Evolutionary conservation across 1,140 invertebrate genomes (phyloP), one percentile per base, ranked within the genome.

Genomic region (Drosophila littoralis): DNA sequence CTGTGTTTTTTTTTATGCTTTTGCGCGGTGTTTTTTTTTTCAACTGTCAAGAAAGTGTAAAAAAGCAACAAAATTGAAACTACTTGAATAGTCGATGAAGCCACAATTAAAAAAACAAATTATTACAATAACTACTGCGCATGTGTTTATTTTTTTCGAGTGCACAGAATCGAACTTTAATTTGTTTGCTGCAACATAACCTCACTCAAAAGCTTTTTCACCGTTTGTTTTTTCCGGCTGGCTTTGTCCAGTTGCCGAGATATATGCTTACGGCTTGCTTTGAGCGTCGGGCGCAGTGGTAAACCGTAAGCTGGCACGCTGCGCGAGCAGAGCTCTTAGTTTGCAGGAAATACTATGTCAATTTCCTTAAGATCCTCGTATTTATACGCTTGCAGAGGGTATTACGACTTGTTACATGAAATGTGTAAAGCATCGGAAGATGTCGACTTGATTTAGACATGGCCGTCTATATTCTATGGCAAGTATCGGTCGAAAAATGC

Each of bases 111-210:
- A 81, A 66, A 67, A 55, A 51, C 63, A 65, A 75, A 74, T 46
- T 33, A 48, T 48, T 64, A 59, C 33, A 63, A 81, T 63, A 82
- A 51, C 38, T 64, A 1, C 45, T 28, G 13, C 46, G 60, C 36
- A 50, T 79, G 79, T 82, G 71, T 82, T 79, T 67, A 71, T 82
- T 82, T 82, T 82, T 75, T 82, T 82, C 46, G 7, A 82, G 80
- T 82, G 79, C 35, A 40, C 40, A 33, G 71, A 69, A 51, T 45
- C 5, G 42, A 13, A n/a, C 10, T 33, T 7, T 33, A 2, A 42
- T 51, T 64, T 42, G 36, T 52, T 52, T n/a, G 60, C n/a, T 8
- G 22, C 22, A 13, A 38, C 67, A 10, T 71, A 64, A 71, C 68
- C 68, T 71, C 43, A 50, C 48, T 52, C 17, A 12, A 46, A 17